Evolutionary conservation across 2,888 invertebrate species (phyloP).

Genomic region (Charanyca ferruginea): DNA sequence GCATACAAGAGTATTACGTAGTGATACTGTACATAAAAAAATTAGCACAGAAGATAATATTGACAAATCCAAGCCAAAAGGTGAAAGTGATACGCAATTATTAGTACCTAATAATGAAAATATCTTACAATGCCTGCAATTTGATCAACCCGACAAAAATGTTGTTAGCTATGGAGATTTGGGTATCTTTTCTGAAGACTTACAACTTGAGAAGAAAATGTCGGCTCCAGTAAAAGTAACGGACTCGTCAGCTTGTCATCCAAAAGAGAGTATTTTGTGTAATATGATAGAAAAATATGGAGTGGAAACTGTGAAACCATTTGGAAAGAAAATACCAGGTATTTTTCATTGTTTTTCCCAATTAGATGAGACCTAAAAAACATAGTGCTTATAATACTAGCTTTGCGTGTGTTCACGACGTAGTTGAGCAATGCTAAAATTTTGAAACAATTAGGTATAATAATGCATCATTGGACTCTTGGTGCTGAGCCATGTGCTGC

Average conservation of each 20-base stretch:
- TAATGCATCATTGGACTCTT: too few species aligned
- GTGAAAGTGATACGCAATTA: conserved; percentile 6
- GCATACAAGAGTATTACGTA: conserved; percentile 72
- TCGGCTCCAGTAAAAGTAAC: conserved; percentile 13
- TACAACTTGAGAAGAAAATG: conserved; percentile 22
- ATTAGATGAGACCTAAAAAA: background rate
- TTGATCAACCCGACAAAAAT: conserved; percentile 13
- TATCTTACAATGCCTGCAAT: background rate
- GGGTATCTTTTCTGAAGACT: conserved; percentile 65
- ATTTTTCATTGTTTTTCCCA: conserved; percentile 23
- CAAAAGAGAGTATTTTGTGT: conserved; percentile 78
- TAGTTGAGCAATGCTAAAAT: too few species aligned
- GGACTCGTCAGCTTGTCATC: conserved; percentile 30
- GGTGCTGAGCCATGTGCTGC: too few species aligned
- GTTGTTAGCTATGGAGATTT: conserved; percentile 69
- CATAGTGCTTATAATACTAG: too few species aligned
- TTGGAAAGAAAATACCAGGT: conserved; percentile 76
- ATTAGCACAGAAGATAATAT: conserved; percentile 37
- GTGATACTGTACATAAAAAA: conserved; percentile 56
- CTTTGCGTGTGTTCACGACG: background rate
- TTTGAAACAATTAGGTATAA: too few species aligned
- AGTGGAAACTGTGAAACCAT: conserved; percentile 60
- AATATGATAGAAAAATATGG: conserved; percentile 80
- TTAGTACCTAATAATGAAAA: background rate
- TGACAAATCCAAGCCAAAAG: conserved; percentile 9